These are phyloP conservation scores for Sesia apiformis DNA, from an alignment of 2,888 invertebrate genomes.

Conservation along the genomic window DNA sequence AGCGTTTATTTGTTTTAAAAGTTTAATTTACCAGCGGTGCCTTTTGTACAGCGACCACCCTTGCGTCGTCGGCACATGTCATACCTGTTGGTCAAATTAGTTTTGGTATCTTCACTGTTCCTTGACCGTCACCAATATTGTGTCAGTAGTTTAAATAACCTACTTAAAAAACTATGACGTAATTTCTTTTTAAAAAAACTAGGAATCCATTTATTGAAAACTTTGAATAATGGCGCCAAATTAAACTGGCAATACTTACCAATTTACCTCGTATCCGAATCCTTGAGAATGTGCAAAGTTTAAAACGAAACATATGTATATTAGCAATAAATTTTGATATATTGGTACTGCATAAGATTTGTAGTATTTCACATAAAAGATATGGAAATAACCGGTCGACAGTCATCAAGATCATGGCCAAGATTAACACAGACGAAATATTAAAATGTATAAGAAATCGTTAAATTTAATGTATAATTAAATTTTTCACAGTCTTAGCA, in stretches of 20 bases:
- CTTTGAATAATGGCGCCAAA: slow-evolving; percentile 62
- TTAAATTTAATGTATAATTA: slow-evolving; percentile 5
- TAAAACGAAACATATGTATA: background rate
- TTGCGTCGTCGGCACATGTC: slow-evolving; percentile 98
- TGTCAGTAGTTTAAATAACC: background rate
- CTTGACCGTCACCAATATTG: slow-evolving; percentile 16
- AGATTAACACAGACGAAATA: slow-evolving; percentile 1
- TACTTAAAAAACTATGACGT: background rate
- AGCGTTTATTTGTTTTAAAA: slow-evolving; percentile 33
- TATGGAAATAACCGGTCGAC: slow-evolving; percentile 10
- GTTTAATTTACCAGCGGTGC: slow-evolving; percentile 93
- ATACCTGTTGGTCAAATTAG: slow-evolving; percentile 84
- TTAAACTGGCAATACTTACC: slow-evolving; percentile 27
- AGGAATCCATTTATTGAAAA: background rate
- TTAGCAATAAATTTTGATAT: background rate
- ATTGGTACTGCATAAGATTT: background rate
- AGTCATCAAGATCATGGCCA: slow-evolving; percentile 17
- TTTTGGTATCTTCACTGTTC: slow-evolving; percentile 40
- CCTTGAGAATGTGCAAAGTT: slow-evolving; percentile 1
- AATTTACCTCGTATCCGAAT: slow-evolving; percentile 20
- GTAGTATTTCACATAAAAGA: background rate
- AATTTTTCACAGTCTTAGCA: slow-evolving; percentile 7
- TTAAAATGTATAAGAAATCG: slow-evolving; percentile 2
- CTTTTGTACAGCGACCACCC: slow-evolving; percentile 97
- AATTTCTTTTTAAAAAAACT: too few species aligned